A percentile compares a stretch with the other conserved stretches of the same genome.
Conservation (phyloP, 2,888 invertebrate genomes). For the Drosophila basisetae region DNA sequence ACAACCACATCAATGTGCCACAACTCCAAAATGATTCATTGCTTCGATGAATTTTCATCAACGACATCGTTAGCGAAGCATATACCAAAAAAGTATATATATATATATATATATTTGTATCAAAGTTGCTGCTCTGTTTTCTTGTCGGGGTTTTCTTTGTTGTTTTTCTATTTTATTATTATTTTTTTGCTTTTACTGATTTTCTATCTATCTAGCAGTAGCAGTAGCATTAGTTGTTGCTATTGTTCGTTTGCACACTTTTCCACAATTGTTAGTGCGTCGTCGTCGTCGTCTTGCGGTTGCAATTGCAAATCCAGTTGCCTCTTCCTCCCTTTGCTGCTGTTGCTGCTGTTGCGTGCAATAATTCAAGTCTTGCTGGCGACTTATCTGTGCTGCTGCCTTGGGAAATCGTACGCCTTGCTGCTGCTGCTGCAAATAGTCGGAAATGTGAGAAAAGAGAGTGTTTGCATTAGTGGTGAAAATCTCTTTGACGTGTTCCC, state of each 20-base stretch:
- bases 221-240: constrained; percentile 35
- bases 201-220: constrained; percentile 54
- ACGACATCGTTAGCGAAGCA: constrained; percentile 82
- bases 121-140: constrained; percentile 42
- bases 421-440: constrained; percentile 67
- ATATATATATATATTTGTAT: constrained; percentile 37
- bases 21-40: constrained; percentile 82
- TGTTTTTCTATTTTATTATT: constrained; percentile 25
- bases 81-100: constrained; percentile 65
- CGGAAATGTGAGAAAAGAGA: constrained; percentile 53
- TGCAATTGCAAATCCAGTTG: constrained; percentile 48
- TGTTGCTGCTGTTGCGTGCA: constrained; percentile 68
- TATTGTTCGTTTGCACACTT: constrained; percentile 76
- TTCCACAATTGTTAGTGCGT: constrained; percentile 78
- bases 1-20: constrained; percentile 63
- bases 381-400: constrained; percentile 81
- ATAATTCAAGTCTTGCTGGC: constrained; percentile 84
- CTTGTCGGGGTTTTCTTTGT: constrained; percentile 12
- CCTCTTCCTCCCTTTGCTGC: constrained; percentile 31
- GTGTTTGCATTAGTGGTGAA: constrained; percentile 59
- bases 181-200: constrained; percentile 50
- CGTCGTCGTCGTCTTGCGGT: constrained; percentile 56
- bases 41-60: constrained; percentile 83
- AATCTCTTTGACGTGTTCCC: constrained; percentile 15
- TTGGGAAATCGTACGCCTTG: constrained; percentile 77